Percentiles rank a stretch among this genome's conserved stretches.
phyloP scores from a whole-genome alignment of 2,888 invertebrate genomes.

The Bellardia pandia region DNA sequence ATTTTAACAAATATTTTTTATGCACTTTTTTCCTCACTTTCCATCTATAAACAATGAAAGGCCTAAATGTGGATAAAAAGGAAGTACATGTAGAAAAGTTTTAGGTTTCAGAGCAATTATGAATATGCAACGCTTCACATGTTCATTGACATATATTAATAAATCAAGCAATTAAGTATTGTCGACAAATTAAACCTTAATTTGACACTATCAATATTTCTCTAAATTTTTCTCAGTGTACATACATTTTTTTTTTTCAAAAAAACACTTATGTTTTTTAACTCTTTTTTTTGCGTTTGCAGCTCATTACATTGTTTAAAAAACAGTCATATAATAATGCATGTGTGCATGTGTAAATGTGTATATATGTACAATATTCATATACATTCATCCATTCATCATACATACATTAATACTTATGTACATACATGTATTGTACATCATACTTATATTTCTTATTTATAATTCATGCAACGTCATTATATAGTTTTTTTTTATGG shows the following conservation, averaged over 20 bases:
- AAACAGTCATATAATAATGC: conserved; percentile 25
- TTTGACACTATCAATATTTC: not conserved
- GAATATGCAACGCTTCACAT: no score
- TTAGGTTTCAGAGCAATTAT: not conserved
- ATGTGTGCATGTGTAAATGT: conserved; percentile 46
- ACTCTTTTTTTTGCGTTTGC: conserved; percentile 58
- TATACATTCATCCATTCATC: conserved; percentile 23
- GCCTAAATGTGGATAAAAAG: conserved; percentile 42
- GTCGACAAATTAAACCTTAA: no score
- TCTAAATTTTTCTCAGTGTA: conserved; percentile 33
- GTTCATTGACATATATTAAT: no score
- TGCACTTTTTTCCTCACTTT: conserved; percentile 51
- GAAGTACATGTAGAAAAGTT: conserved; percentile 29
- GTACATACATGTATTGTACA: conserved; percentile 14
- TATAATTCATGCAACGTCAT: conserved; percentile 58
- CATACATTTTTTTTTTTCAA: not conserved
- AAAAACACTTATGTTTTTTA: conserved; percentile 38
- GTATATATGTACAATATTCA: conserved; percentile 41
- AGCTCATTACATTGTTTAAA: conserved; percentile 55
- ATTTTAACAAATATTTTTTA: conserved; percentile 69
- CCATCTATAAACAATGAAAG: conserved; percentile 12
- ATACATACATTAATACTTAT: conserved; percentile 3
- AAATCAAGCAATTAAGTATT: no score
- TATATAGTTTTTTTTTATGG: conserved; percentile 48
- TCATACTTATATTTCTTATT: conserved; percentile 20